Evolutionary conservation across 2,797 vertebrate species (phyloP).

Genomic region (Sebastes dallii): DNA sequence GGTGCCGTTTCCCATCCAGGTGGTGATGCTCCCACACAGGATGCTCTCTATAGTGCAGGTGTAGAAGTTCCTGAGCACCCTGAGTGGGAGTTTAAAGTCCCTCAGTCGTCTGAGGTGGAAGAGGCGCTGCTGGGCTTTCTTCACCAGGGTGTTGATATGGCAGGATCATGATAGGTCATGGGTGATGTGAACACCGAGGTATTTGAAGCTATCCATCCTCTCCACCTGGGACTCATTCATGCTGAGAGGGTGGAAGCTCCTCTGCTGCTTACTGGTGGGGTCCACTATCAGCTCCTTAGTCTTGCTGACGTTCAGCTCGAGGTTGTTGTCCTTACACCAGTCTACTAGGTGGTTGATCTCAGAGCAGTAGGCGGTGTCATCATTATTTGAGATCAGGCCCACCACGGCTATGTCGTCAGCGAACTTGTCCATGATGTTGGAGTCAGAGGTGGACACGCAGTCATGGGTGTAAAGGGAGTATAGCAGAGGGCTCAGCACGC

Average conservation of each 20-base stretch:
- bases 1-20: background rate
- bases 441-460: conserved; percentile 1
- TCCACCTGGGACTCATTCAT: too few species aligned
- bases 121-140: background rate
- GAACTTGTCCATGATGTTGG: background rate
- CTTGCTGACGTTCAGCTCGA: background rate
- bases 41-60: background rate
- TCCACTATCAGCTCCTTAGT: too few species aligned
- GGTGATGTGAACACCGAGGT: too few species aligned
- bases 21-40: background rate
- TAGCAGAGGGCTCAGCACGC: too few species aligned
- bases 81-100: background rate
- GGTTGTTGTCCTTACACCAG: background rate
- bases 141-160: background rate
- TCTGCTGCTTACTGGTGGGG: too few species aligned
- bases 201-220: too few species aligned
- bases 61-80: background rate
- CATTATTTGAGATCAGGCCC: conserved; percentile 18
- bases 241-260: too few species aligned
- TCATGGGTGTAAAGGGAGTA: background rate
- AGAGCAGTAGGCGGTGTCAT: conserved; percentile 7
- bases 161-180: background rate
- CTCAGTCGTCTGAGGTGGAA: background rate
- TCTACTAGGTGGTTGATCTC: background rate
- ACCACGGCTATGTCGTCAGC: conserved; percentile 13